Evolutionary conservation across 2,113 vertebrate genomes (phyloP).

Genomic region (Bubo scandiacus): DNA sequence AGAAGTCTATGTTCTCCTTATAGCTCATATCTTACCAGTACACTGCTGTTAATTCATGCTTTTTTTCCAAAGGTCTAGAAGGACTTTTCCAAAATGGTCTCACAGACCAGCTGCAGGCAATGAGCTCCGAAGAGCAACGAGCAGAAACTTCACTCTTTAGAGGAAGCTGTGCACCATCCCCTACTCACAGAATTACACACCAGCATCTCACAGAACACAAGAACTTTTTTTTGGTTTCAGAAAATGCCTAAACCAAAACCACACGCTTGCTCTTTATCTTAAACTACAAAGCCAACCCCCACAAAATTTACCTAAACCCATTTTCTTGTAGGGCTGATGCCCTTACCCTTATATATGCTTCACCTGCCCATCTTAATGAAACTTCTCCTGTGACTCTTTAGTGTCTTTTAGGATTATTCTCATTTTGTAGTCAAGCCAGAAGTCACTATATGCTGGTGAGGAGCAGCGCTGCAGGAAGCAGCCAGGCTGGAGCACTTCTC

Average conservation of each 20-base stretch:
- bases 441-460: background rate
- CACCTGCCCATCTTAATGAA: too few relatives aligned
- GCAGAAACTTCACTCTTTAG: background rate
- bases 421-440: too few relatives aligned
- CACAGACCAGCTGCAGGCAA: background rate
- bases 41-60: fast-evolving
- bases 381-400: too few relatives aligned
- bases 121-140: background rate
- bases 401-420: too few relatives aligned
- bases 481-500: too few relatives aligned
- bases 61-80: background rate
- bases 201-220: background rate
- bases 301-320: background rate
- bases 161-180: too few relatives aligned
- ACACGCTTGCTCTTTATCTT: fast-evolving
- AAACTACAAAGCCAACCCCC: fast-evolving
- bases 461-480: background rate
- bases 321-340: fast-evolving
- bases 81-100: background rate
- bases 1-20: background rate
- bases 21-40: background rate
- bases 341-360: too few relatives aligned
- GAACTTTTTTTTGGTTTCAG: fast-evolving
- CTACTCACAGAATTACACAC: fast-evolving
- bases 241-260: background rate